These are phyloP conservation scores for Odontocolon sp. DNA, from an alignment of 2,888 invertebrate genomes.

Conservation along the genomic window DNA sequence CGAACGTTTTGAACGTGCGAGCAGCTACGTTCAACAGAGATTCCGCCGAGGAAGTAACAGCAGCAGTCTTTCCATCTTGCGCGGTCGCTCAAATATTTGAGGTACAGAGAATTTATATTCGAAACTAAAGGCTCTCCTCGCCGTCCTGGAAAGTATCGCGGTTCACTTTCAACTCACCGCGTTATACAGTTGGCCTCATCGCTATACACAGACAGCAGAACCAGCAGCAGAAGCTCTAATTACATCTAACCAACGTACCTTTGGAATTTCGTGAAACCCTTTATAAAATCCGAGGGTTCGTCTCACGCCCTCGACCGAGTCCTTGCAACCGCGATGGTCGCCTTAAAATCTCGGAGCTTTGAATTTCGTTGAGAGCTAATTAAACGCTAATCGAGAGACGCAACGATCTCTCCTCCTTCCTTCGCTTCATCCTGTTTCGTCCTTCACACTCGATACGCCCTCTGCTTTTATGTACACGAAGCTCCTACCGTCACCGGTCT, in stretches of 20 bases:
- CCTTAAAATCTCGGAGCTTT: background rate
- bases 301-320: background rate
- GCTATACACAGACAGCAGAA: background rate
- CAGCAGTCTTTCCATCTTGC: too few species aligned
- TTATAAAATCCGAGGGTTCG: constrained; percentile 37
- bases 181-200: background rate
- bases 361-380: constrained; percentile 50
- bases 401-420: constrained; percentile 3
- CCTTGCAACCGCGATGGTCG: background rate
- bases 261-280: constrained; percentile 47
- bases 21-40: background rate
- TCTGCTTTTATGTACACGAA: too few species aligned
- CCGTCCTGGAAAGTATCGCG: background rate
- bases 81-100: constrained; percentile 67
- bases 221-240: constrained; percentile 63
- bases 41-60: background rate
- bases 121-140: background rate
- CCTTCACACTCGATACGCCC: background rate
- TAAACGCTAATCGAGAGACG: constrained; percentile 45
- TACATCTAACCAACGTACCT: constrained; percentile 55
- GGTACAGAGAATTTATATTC: constrained; percentile 6
- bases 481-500: background rate
- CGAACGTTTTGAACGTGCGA: background rate
- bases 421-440: constrained; percentile 6
- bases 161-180: constrained; percentile 62